These are phyloP conservation scores for Percina caprodes DNA, from an alignment of 2,113 vertebrate species.

Conservation along the genomic window DNA sequence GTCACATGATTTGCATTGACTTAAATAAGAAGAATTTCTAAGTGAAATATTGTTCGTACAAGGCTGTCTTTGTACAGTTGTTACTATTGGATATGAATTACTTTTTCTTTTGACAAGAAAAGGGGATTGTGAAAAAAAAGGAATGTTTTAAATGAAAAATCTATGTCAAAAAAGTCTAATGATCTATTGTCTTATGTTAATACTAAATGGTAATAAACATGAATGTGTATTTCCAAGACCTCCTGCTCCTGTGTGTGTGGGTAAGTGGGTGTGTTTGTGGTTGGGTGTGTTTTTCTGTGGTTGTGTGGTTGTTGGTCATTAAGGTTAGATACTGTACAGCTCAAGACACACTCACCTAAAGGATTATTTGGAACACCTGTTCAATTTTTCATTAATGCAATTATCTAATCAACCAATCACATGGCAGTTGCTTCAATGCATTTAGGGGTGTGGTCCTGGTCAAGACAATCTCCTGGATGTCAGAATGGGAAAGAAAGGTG, in stretches of 20 bases:
- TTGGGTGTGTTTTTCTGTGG: not conserved
- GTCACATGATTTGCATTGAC: constrained; percentile 87
- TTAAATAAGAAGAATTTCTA: constrained; percentile 86
- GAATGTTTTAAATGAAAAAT: constrained; percentile 84
- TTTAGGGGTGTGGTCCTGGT: too few relatives aligned
- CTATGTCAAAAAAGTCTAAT: constrained; percentile 78
- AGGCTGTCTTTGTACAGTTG: constrained; percentile 88
- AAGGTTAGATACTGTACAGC: constrained; percentile 31
- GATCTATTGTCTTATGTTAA: constrained; percentile 79
- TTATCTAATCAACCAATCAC: too few relatives aligned
- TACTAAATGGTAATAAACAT: constrained; percentile 83
- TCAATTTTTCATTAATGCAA: too few relatives aligned
- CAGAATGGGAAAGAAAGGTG: too few relatives aligned
- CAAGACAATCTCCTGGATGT: too few relatives aligned
- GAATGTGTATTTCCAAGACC: constrained; percentile 84
- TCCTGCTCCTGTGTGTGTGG: constrained; percentile 2
- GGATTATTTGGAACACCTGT: too few relatives aligned
- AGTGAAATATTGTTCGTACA: constrained; percentile 87
- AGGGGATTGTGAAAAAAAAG: constrained; percentile 69
- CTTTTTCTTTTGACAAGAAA: constrained; percentile 72
- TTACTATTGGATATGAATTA: constrained; percentile 78
- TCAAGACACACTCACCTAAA: too few relatives aligned
- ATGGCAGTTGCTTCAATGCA: too few relatives aligned
- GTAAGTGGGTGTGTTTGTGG: constrained; percentile 20
- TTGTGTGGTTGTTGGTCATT: not conserved